Base-by-base conservation (phyloP, 2,888 invertebrate genomes). In the Argyresthia goedartella region DNA sequence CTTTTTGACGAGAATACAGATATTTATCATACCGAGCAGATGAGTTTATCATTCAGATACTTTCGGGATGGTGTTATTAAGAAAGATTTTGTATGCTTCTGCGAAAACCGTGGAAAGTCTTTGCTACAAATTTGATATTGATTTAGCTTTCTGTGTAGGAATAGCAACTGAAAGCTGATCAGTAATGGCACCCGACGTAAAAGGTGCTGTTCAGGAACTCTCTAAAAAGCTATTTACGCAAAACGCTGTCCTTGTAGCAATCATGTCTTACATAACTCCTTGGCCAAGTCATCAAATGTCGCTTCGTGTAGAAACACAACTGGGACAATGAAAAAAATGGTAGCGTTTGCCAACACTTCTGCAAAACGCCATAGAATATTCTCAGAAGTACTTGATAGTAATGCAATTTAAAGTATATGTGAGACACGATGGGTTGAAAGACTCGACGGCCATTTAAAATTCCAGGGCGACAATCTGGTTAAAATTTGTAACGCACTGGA, bases 1-100 rank as follows among this genome's bases (percentile, higher is more conserved):
- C 52, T 67, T 11, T 66, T 65, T 53, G 64, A 68, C 46, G 64
- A 67, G 56, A 69, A 64, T 9, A 65, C 62, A 36, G 64, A 66
- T 51, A 51, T 54, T 47, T 54, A 54, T 16, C 53, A 54, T 53
- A 57, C 42, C 48, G 46, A 45, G 52, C 54, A 54, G 59, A 25
- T 56, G n/a, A n/a, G n/a, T n/a, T n/a, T n/a, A n/a, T n/a, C n/a
- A n/a, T n/a, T n/a, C n/a, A n/a, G n/a, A n/a, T n/a, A n/a, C n/a
- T n/a, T n/a, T n/a, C n/a, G n/a, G n/a, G n/a, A n/a, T n/a, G n/a
- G n/a, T n/a, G n/a, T n/a, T n/a, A n/a, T n/a, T n/a, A n/a, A n/a
- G n/a, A n/a, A n/a, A n/a, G n/a, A n/a, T n/a, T n/a, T n/a, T 54
- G n/a, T 51, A 16, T 34, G 15, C 39, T 54, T 54, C 14, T 54